Conservation (phyloP, 2,888 invertebrate genomes). For the Volucella inanis region DNA sequence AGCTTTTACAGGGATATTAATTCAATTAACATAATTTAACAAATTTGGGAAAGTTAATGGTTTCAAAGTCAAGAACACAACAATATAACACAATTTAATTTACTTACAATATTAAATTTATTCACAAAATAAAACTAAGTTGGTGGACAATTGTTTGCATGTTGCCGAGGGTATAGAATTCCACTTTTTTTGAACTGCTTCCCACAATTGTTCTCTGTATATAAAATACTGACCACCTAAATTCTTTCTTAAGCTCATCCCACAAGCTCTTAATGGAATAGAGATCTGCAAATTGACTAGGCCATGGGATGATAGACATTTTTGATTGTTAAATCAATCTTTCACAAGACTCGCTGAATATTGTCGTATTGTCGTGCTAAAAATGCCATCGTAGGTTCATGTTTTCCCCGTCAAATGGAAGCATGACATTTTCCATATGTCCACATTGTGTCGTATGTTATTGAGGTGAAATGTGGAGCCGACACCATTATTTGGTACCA, state of each 20-base stretch:
- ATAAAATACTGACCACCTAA: background rate
- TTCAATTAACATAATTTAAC: too few relatives aligned
- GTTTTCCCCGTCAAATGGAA: background rate
- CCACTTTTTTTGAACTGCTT: too few relatives aligned
- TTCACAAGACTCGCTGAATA: background rate
- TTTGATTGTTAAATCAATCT: background rate
- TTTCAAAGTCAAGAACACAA: too few relatives aligned
- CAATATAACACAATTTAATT: too few relatives aligned
- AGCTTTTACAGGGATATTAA: too few relatives aligned
- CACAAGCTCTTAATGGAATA: slow-evolving; percentile 1
- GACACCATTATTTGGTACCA: background rate
- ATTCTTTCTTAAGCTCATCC: background rate
- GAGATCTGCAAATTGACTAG: background rate
- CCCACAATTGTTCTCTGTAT: background rate
- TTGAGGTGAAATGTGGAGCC: background rate
- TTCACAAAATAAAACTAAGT: too few relatives aligned
- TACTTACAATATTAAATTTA: too few relatives aligned
- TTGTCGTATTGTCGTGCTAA: background rate
- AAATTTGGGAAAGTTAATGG: too few relatives aligned
- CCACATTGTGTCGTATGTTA: background rate
- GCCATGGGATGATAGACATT: background rate
- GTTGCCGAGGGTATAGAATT: too few relatives aligned
- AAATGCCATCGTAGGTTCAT: background rate
- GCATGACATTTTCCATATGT: background rate
- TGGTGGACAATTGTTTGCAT: too few relatives aligned